Percentiles rank a stretch among this genome's conserved stretches.
phyloP scores from a whole-genome alignment of 1,140 invertebrate species.

The Teleogryllus occipitalis region DNA sequence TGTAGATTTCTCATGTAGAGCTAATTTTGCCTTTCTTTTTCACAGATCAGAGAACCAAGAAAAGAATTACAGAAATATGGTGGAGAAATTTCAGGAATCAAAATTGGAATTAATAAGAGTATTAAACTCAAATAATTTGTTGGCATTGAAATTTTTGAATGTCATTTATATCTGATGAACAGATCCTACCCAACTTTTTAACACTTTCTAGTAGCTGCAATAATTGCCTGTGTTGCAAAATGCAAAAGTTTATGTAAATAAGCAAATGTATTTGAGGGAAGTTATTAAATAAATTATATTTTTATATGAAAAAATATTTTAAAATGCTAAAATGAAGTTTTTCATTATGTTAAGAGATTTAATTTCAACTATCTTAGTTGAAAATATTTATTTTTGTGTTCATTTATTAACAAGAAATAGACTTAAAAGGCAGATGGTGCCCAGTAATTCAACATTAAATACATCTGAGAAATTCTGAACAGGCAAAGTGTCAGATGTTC shows the following conservation, averaged over 20 bases:
- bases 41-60: constrained; percentile 52
- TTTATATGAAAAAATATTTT: not conserved
- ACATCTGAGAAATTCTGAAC: no score
- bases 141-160: not conserved
- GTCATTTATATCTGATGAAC: no score
- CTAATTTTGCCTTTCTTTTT: constrained; percentile 28
- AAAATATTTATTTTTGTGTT: no score
- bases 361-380: no score
- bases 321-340: not conserved
- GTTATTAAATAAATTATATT: not conserved
- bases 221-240: no score
- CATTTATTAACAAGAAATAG: no score
- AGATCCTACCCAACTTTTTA: no score
- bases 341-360: not conserved
- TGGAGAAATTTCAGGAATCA: constrained; percentile 88
- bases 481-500: no score
- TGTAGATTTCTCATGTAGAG: constrained; percentile 8
- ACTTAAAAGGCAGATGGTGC: no score
- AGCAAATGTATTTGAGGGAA: not conserved
- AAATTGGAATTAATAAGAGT: constrained; percentile 73
- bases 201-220: no score
- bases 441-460: no score
- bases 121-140: constrained; percentile 64
- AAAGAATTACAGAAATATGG: constrained; percentile 68
- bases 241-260: no score